Conservation (phyloP, 2,113 vertebrate species). For the Recurvirostra avosetta region DNA sequence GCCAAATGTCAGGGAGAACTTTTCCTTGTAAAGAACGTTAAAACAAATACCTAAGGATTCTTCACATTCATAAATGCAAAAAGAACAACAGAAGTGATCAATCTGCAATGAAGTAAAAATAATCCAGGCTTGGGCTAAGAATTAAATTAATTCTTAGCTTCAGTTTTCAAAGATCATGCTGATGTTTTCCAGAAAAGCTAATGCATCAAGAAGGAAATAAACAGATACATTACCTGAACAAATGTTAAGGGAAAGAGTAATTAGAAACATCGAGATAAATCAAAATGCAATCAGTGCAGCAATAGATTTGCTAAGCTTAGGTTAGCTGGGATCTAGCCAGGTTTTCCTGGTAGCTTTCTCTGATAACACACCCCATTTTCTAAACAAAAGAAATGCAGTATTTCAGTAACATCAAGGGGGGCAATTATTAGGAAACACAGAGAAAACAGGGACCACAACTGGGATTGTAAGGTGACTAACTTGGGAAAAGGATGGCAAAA, state of each 20-base stretch:
- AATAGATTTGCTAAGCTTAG: neutral
- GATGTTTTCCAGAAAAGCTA: neutral
- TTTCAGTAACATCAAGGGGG: neutral
- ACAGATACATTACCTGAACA: neutral
- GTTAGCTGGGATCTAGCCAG: neutral
- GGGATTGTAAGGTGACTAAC: neutral
- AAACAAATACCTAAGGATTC: neutral
- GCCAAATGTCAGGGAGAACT: neutral
- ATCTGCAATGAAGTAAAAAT: neutral
- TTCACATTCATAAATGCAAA: neutral
- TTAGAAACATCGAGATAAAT: slow-evolving; percentile 35
- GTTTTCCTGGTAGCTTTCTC: neutral
- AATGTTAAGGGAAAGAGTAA: neutral
- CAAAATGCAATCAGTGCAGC: slow-evolving; percentile 11
- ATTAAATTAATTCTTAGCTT: neutral
- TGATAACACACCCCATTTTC: neutral
- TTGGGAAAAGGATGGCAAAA: neutral
- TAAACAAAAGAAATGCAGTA: neutral
- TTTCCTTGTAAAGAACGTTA: neutral
- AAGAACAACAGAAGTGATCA: neutral
- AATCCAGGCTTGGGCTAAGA: neutral
- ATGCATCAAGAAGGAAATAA: slow-evolving; percentile 3
- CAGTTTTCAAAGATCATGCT: neutral
- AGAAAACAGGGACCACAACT: neutral
- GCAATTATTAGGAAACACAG: neutral